Evolutionary conservation across 2,888 invertebrate species (phyloP).

Genomic region (Carpatolechia fugitivella): DNA sequence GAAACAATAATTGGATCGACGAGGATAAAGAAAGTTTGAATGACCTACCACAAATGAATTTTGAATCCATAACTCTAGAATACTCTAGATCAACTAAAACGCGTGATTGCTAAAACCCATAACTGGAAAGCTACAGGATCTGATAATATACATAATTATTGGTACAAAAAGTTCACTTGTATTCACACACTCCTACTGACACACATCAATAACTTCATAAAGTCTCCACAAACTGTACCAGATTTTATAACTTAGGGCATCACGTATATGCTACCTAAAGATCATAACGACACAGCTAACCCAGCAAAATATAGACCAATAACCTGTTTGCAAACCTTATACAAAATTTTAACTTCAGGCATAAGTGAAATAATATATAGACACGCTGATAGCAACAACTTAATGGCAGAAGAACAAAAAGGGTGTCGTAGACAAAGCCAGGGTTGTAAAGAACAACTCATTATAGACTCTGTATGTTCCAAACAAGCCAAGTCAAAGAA

Average conservation of each 20-base stretch:
- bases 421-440: background rate
- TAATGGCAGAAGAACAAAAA: background rate
- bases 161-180: too few relatives aligned
- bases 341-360: constrained; percentile 11
- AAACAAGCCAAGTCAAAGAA: constrained; percentile 17
- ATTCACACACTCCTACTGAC: too few relatives aligned
- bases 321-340: constrained; percentile 29
- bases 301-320: constrained; percentile 32
- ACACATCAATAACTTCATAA: constrained; percentile 21
- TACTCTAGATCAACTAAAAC: background rate
- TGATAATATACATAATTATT: too few relatives aligned
- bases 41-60: background rate
- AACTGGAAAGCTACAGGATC: too few relatives aligned
- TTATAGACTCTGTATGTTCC: constrained; percentile 21
- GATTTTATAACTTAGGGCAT: constrained; percentile 20
- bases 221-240: constrained; percentile 16
- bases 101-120: background rate
- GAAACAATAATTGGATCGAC: background rate
- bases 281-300: too few relatives aligned
- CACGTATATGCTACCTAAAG: constrained; percentile 24
- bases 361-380: background rate
- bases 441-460: constrained; percentile 25
- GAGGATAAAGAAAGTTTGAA: background rate
- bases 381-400: background rate
- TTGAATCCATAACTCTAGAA: background rate